Evolutionary conservation across 2,888 invertebrate species (phyloP).

Genomic region (Biston stratarius): DNA sequence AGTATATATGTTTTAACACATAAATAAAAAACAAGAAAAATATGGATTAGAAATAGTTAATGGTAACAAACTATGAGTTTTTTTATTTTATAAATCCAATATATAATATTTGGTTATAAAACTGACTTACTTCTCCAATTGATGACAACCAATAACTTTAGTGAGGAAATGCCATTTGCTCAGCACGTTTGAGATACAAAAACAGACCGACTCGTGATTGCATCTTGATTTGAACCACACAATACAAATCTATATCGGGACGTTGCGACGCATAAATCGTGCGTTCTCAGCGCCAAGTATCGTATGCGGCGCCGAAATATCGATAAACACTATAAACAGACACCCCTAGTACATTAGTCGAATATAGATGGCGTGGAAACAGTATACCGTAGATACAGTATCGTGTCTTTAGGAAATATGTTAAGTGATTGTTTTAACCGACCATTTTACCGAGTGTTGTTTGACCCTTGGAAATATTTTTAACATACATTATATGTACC

Average conservation of each 20-base stretch:
- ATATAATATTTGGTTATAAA: too few species aligned
- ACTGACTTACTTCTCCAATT: too few species aligned
- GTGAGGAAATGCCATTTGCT: too few species aligned
- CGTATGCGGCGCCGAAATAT: constrained; percentile 42
- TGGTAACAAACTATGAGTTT: too few species aligned
- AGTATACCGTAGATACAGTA: neutral
- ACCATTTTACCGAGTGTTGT: too few species aligned
- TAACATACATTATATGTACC: too few species aligned
- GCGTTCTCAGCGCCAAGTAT: constrained; percentile 36
- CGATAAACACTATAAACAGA: constrained; percentile 49
- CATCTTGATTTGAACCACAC: constrained; percentile 21
- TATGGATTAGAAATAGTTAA: too few species aligned
- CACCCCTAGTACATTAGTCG: constrained; percentile 38
- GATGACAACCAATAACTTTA: too few species aligned
- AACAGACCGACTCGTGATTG: neutral
- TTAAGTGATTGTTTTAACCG: neutral
- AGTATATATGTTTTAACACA: too few species aligned
- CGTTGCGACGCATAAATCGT: constrained; percentile 41
- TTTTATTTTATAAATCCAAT: too few species aligned
- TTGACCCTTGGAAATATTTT: too few species aligned
- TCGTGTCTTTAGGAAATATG: neutral
- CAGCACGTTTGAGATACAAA: neutral
- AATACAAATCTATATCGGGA: constrained; percentile 16
- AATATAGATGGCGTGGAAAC: constrained; percentile 29
- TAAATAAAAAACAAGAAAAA: too few species aligned